A percentile compares a stretch with the other conserved stretches of the same genome.
Evolutionary conservation across 2,113 vertebrate species (phyloP).

Genomic region (Scatophagus argus): DNA sequence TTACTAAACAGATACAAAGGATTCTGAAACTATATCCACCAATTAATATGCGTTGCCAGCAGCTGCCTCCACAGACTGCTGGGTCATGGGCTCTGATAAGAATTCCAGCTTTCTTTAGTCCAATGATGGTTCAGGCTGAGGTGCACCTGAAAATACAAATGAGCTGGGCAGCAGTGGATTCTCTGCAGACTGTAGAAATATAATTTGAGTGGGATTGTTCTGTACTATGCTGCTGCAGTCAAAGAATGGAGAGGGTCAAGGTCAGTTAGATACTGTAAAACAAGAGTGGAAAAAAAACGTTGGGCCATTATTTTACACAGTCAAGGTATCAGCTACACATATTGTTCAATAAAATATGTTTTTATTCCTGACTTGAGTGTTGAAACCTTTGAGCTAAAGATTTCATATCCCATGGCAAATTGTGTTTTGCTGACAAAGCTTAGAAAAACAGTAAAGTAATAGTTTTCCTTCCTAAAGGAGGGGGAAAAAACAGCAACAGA

Average conservation of each 20-base stretch:
- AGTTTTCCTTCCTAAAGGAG: neutral
- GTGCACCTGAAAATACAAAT: constrained; percentile 43
- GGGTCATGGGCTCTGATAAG: constrained; percentile 48
- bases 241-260: neutral
- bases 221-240: neutral
- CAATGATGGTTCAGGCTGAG: constrained; percentile 30
- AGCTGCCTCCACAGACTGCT: constrained; percentile 33
- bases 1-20: constrained; percentile 30
- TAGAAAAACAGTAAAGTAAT: neutral
- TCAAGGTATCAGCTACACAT: constrained; percentile 9
- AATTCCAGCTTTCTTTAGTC: constrained; percentile 38
- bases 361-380: neutral
- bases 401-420: neutral
- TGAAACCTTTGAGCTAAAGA: neutral
- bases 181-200: constrained; percentile 16
- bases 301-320: constrained; percentile 1
- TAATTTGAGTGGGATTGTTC: constrained; percentile 2
- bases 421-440: neutral
- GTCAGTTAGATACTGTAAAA: neutral
- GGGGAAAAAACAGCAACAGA: neutral
- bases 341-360: neutral
- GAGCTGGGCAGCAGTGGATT: neutral
- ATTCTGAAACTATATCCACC: constrained; percentile 34
- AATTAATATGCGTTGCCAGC: constrained; percentile 49
- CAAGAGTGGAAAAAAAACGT: no score